A percentile compares a stretch with the other conserved stretches of the same genome.
These are phyloP conservation scores for Aurelia aurita DNA, from an alignment of 30 jellyfish, hydroid and myxozoan genomes.

Conservation along the genomic window DNA sequence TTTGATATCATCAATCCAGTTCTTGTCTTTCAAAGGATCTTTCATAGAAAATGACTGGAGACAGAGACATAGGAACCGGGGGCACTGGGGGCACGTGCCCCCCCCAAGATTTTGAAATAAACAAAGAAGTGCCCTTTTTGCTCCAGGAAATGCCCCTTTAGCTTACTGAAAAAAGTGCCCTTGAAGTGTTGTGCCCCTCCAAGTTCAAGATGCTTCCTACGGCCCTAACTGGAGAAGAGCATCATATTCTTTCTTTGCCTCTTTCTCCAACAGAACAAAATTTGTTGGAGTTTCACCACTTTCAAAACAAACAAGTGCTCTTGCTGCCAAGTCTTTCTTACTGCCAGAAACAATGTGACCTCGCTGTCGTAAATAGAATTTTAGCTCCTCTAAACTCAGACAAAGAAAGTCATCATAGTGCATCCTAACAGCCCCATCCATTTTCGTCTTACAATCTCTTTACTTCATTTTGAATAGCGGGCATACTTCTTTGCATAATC, in stretches of 20 bases:
- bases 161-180: too few species aligned
- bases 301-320: not conserved
- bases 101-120: too few species aligned
- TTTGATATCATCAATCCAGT: constrained; percentile 30
- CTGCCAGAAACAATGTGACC: not conserved
- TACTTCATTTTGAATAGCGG: too few species aligned
- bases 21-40: not conserved
- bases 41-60: not conserved
- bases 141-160: too few species aligned
- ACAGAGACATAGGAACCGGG: too few species aligned
- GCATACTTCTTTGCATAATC: too few species aligned
- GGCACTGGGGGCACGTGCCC: too few species aligned
- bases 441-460: too few species aligned
- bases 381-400: not conserved
- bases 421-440: too few species aligned
- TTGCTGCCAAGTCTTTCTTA: not conserved
- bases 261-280: not conserved
- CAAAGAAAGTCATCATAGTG: not conserved
- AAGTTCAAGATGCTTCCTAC: too few species aligned
- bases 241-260: not conserved
- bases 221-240: not conserved
- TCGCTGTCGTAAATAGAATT: not conserved
- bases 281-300: not conserved
- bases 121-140: too few species aligned
- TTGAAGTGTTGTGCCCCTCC: too few species aligned